Evolutionary conservation across 2,888 invertebrate species (phyloP).

Genomic region (Ornithoptera priamus): DNA sequence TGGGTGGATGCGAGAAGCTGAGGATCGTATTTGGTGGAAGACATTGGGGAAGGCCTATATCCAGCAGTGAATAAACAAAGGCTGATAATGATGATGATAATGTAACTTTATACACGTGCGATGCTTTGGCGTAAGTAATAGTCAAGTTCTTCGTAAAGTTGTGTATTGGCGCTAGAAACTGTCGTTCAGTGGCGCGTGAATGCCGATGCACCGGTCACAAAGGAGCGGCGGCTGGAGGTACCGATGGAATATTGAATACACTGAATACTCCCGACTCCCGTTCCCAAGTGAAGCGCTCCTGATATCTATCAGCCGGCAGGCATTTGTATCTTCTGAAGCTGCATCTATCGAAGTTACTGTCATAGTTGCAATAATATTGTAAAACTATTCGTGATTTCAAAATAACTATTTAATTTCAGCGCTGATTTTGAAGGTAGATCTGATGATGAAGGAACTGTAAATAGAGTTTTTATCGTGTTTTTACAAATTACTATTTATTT

Average conservation of each 20-base stretch:
- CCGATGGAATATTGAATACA: constrained; percentile 39
- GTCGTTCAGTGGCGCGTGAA: constrained; percentile 42
- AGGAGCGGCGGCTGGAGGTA: constrained; percentile 38
- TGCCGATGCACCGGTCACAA: constrained; percentile 50
- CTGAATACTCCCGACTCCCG: constrained; percentile 34
- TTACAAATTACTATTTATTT: too few species aligned
- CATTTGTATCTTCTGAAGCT: constrained; percentile 12
- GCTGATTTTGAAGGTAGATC: too few species aligned
- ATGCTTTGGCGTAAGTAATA: not conserved
- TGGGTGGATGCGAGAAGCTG: too few species aligned
- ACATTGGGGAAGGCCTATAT: too few species aligned
- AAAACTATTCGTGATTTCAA: not conserved
- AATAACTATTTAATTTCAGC: too few species aligned
- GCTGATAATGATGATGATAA: too few species aligned
- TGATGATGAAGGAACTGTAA: too few species aligned
- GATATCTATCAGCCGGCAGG: constrained; percentile 15
- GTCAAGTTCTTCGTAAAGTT: constrained; percentile 7
- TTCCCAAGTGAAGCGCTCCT: constrained; percentile 19
- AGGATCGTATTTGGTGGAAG: too few species aligned
- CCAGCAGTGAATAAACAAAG: too few species aligned
- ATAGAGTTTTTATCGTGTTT: too few species aligned
- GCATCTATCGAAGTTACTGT: not conserved
- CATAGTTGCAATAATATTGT: not conserved
- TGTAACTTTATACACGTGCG: too few species aligned
- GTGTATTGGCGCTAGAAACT: constrained; percentile 39